Percentiles rank a stretch among this genome's conserved stretches.
Evolutionary conservation across 1,140 invertebrate genomes (phyloP).

Genomic region (Polyergus mexicanus): DNA sequence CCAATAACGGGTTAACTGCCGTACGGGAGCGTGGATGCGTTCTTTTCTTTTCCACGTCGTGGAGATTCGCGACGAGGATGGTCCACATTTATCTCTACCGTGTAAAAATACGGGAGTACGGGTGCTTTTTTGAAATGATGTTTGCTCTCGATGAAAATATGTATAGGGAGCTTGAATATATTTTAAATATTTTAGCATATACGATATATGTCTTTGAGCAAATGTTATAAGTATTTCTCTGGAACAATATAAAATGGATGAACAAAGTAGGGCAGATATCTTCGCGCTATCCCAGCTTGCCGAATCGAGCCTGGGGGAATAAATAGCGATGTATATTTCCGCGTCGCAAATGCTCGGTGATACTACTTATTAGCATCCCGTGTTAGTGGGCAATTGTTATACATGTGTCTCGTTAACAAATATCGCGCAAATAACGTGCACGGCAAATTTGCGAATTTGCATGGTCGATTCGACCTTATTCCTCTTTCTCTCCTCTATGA

Average conservation of each 20-base stretch:
- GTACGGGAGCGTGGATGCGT: neutral
- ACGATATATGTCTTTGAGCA: too few species aligned
- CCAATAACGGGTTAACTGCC: constrained; percentile 25
- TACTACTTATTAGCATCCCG: constrained; percentile 72
- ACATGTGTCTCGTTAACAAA: constrained; percentile 63
- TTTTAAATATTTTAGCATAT: neutral
- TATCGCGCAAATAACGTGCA: constrained; percentile 16
- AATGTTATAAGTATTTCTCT: too few species aligned
- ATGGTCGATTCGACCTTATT: neutral
- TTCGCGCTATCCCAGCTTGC: neutral
- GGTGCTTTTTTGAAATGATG: neutral
- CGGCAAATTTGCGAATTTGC: constrained; percentile 26
- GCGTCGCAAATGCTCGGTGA: constrained; percentile 61
- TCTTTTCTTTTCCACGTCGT: neutral
- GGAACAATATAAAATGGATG: neutral
- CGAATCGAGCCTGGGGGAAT: constrained; percentile 34
- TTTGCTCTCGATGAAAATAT: neutral
- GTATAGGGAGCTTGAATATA: neutral
- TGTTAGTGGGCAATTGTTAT: constrained; percentile 50
- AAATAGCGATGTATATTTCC: constrained; percentile 63
- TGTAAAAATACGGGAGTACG: neutral
- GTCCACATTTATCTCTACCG: neutral
- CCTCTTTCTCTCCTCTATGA: neutral
- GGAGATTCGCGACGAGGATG: neutral
- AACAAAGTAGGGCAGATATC: neutral